Evolutionary conservation across 2,888 invertebrate species (phyloP).

Genomic region (Chloromyia formosa): DNA sequence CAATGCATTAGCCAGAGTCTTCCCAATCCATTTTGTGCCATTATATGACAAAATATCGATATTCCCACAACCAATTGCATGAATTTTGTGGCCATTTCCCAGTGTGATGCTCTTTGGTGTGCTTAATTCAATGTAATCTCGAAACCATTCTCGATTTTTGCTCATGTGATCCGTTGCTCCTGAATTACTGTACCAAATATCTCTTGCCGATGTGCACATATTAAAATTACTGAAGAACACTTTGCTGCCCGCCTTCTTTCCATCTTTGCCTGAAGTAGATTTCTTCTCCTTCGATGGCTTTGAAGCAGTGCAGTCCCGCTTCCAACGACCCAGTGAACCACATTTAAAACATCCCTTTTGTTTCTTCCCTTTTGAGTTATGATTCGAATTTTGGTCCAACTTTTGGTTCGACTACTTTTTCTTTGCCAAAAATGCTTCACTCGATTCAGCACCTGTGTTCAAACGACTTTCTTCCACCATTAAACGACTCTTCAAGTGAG

Average conservation of each 20-base stretch:
- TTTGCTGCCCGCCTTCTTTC: background rate
- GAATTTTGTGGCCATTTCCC: slow-evolving; percentile 26
- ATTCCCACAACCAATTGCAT: slow-evolving; percentile 34
- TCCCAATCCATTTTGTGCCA: slow-evolving; percentile 34
- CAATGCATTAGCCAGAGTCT: slow-evolving; percentile 42
- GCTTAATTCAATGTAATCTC: slow-evolving; percentile 11
- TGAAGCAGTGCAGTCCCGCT: slow-evolving; percentile 47
- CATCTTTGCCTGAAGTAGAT: background rate
- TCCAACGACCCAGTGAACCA: slow-evolving; percentile 45
- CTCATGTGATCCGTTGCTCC: slow-evolving; percentile 48
- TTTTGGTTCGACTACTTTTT: slow-evolving; percentile 41
- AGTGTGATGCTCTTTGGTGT: background rate
- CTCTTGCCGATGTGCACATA: background rate
- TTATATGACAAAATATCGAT: slow-evolving; percentile 46
- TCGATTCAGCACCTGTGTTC: slow-evolving; percentile 25
- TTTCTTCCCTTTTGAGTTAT: background rate
- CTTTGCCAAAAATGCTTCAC: slow-evolving; percentile 36
- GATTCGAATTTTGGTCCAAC: no score
- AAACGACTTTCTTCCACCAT: slow-evolving; percentile 50
- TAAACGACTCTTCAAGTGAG: slow-evolving; percentile 50
- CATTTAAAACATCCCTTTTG: background rate
- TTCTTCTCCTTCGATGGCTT: slow-evolving; percentile 39
- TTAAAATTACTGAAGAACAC: background rate
- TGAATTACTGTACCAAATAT: slow-evolving; percentile 45
- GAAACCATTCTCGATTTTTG: slow-evolving; percentile 33